Conservation (phyloP, 2,797 vertebrate genomes). For the Rhinella marina region DNA sequence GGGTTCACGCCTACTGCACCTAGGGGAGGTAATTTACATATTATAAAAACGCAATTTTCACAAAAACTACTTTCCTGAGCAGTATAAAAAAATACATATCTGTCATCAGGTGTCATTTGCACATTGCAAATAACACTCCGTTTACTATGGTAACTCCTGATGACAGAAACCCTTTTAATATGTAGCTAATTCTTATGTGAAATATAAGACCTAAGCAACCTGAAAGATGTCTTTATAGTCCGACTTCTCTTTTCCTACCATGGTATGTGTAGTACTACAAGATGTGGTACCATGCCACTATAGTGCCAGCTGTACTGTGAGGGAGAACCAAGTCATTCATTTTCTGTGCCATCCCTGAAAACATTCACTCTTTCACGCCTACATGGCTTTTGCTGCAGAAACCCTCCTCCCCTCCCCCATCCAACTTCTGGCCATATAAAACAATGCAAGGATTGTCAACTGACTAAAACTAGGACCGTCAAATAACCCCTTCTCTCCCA, state of each 20-base stretch:
- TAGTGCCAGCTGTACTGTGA: slow-evolving; percentile 6
- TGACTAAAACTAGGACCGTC: background rate
- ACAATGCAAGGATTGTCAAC: slow-evolving; percentile 28
- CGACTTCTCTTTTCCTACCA: background rate
- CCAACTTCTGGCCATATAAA: background rate
- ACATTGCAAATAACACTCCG: no score
- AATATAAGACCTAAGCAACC: no score
- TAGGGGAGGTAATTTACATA: no score
- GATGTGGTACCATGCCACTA: background rate
- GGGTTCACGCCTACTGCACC: no score
- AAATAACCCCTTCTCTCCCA: background rate
- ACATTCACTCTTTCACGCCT: background rate
- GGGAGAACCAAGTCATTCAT: slow-evolving; percentile 11
- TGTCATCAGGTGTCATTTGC: no score
- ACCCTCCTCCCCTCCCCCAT: background rate
- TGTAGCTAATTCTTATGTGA: background rate
- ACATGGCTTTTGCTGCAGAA: background rate
- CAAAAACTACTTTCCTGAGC: no score
- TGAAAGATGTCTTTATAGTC: background rate
- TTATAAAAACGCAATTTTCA: no score
- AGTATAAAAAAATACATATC: no score
- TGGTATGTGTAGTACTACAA: slow-evolving; percentile 10
- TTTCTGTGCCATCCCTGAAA: background rate
- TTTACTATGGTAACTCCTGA: no score
- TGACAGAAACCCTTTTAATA: no score